Evolutionary conservation across 2,888 invertebrate species (phyloP), one percentile per base, ranked within the genome.

Genomic region (Heteropelma amictum): DNA sequence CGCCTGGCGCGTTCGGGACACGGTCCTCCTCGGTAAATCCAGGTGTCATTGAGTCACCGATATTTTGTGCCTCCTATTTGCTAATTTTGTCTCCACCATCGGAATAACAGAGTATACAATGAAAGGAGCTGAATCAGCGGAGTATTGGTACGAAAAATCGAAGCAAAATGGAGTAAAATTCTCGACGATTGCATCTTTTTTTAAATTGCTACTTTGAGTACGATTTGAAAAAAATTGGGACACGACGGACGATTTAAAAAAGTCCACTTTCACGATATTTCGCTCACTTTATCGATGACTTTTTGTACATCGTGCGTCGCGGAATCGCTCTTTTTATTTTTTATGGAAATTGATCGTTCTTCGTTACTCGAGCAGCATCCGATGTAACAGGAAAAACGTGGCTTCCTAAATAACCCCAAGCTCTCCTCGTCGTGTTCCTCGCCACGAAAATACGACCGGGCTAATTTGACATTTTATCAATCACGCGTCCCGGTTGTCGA

Each of bases 381-480:
- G 6, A 53, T 3, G 23, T 5, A 28, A 2, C 8, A 38, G 35
- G 12, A 12, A n/a, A 21, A 21, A 30, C 28, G 28, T 28, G n/a
- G 12, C 33, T n/a, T 33, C 61, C 10, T 4, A 14, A 35, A 47
- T 10, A 6, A 47, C 14, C 33, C 19, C 26, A 26, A 26, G 26
- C 14, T 10, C 10, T 45, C 21, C n/a, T n/a, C 12, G 6, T 17
- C 33, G 3, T 38, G 23, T 28, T 51, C 19, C 26, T 72, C 67
- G 78, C 72, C 72, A 77, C 58, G 77, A 79, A 82, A 87, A 82
- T 83, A 81, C 74, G 73, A 80, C 72, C 77, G 77, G 53, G 81
- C 82, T 83, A 83, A 86, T 87, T 86, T 86, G 87, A 86, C 85
- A 81, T 88, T 88, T 86, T 88, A 87, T 87, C 87, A 87, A 88